A percentile compares a stretch with the other conserved stretches of the same genome.
Evolutionary conservation across 37 sponge, comb jelly and placozoan genomes (phyloP).

Genomic region (Bolinopsis microptera): DNA sequence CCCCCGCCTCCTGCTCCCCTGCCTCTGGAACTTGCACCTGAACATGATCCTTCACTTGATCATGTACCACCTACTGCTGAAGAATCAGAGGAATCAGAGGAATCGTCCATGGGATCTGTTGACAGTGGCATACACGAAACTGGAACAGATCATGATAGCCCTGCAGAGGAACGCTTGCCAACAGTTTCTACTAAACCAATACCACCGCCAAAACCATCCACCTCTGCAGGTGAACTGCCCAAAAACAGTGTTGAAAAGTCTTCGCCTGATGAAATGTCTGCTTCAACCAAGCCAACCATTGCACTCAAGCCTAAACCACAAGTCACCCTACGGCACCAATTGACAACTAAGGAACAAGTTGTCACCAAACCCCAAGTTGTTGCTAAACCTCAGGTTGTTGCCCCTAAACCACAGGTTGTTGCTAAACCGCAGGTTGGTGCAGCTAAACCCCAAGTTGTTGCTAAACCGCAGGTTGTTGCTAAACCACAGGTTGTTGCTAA

Average conservation of each 20-base stretch:
- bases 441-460: background rate
- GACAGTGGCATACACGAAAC: constrained; percentile 58
- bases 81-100: constrained; percentile 58
- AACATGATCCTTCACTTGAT: no score
- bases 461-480: background rate
- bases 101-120: constrained; percentile 45
- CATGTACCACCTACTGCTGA: background rate
- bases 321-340: background rate
- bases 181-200: background rate
- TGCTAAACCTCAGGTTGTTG: no score
- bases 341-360: background rate
- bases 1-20: background rate
- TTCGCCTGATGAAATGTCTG: no score
- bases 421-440: no score
- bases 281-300: background rate
- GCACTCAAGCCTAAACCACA: background rate
- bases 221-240: background rate
- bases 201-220: background rate
- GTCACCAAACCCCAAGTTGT: background rate
- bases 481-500: background rate
- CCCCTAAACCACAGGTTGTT: no score
- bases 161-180: background rate
- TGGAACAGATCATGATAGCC: constrained; percentile 60
- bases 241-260: background rate
- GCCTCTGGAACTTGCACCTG: background rate